Evolutionary conservation across 2,888 invertebrate species (phyloP), one percentile per base, ranked within the genome.

Genomic region (Cantharis rustica): DNA sequence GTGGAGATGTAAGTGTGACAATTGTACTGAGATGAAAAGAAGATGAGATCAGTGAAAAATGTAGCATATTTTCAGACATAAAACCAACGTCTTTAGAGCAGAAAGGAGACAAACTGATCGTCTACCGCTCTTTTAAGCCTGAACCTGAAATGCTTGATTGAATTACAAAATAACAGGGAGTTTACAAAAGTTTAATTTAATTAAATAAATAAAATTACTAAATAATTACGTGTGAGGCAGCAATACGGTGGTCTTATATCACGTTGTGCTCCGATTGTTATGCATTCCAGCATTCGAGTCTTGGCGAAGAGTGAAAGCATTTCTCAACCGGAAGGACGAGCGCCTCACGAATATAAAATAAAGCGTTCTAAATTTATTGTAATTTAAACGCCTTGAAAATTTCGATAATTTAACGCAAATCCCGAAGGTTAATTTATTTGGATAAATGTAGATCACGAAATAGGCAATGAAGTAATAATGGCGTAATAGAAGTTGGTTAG

Each of bases 281-380:
- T 31, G 73, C 73, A 74, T 77, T 77, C 47, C 68, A 61, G 72
- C 31, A 73, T 26, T 47, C 47, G 47, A 13, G 0, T n/a, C n/a
- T 47, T n/a, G n/a, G 47, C 68, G 73, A 77, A 72, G 70, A 78
- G 75, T 75, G 75, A 77, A 75, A 71, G 74, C 75, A 77, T 79
- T 72, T 75, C 69, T 72, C 63, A 16, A 61, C 23, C 63, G 72
- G 63, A 68, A 23, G 70, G 26, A 75, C 31, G 63, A 61, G 47
- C 23, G n/a, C 64, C 20, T 66, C 23, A 66, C 20, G 64, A 20
- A 66, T 66, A 20, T 66, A 23, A 23, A 47, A 47, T 7, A 7
- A 47, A 47, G n/a, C 47, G 47, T 7, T 47, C n/a, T 66, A 66
- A 66, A 66, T 66, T 66, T 66, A 20, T 23, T 20, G 23, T 66